Evolutionary conservation across 2,113 vertebrate genomes (phyloP), one percentile per base, ranked within the genome.

Genomic region (Stigmatopora nigra): DNA sequence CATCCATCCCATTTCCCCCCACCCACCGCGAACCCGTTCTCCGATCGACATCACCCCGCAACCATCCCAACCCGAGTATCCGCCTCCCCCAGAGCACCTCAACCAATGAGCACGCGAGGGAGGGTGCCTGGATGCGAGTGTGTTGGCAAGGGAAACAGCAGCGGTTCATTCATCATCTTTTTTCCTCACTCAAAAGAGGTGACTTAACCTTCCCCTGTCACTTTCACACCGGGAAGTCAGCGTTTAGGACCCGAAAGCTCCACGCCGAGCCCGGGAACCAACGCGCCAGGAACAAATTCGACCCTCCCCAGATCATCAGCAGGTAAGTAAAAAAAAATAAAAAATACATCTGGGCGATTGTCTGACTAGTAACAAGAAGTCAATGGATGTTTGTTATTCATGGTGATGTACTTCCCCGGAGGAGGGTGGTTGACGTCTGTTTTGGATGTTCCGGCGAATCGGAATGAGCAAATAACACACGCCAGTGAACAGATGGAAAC

Each of bases 111-210:
- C 5, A 35, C 2, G 11, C 25, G 67, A 20, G 45, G 65, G 53
- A 48, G 87, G 85, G 71, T 77, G 68, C 0, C 4, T 65, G 47
- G 78, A 88, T 83, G 88, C 80, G 71, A 87, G 88, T 86, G 72
- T 83, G 75, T 89, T 89, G 88, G 87, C 86, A 84, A 73, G 83
- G 78, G 87, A 89, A 83, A 88, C 81, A 7, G 78, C 76, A 82
- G 82, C 79, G 82, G 87, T 89, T 86, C 88, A 89, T 90, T 91
- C 89, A 89, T 88, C 81, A 76, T 80, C 78, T 71, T 55, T 22
- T 41, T 56, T 61, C 60, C 73, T 75, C 71, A 63, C 74, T 76
- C 69, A 61, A 64, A 64, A 76, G 67, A 77, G 84, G 68, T 48
- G 79, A 77, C 80, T 82, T 58, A 68, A 65, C 6, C 65, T 0